Evolutionary conservation across 1,140 invertebrate species (phyloP).

Genomic region (Octopus bimaculoides): DNA sequence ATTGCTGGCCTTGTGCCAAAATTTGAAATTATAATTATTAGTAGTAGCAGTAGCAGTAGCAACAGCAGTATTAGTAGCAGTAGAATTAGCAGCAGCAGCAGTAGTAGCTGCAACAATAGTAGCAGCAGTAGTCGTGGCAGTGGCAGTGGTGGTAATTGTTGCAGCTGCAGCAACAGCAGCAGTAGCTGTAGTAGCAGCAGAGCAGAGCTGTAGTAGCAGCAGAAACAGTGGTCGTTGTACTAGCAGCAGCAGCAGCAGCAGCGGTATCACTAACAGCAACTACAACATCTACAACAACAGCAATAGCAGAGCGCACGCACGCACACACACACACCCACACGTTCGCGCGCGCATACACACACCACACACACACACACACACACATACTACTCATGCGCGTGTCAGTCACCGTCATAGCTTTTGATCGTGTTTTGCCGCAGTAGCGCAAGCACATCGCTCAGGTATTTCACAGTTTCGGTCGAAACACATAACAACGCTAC

Average conservation of each 20-base stretch:
- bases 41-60: no score
- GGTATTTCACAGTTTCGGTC: constrained; percentile 27
- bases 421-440: constrained; percentile 6
- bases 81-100: no score
- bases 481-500: neutral
- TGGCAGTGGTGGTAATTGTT: constrained; percentile 12
- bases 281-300: no score
- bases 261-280: constrained; percentile 2
- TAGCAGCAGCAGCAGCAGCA: neutral
- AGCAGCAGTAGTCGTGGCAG: constrained; percentile 3
- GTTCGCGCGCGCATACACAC: constrained; percentile 14
- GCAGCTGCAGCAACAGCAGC: neutral
- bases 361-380: no score
- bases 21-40: no score
- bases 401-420: no score
- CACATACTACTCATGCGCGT: no score
- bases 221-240: neutral
- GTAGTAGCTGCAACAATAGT: constrained; percentile 9
- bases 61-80: no score
- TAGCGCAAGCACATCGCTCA: constrained; percentile 35
- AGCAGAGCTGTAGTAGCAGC: neutral
- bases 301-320: neutral
- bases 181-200: neutral
- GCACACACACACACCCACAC: neutral
- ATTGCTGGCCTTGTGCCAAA: no score